Percentiles rank a stretch among this genome's conserved stretches.
These are phyloP conservation scores for Pseudochromis fuscus DNA, from an alignment of 2,797 vertebrate genomes.

Conservation along the genomic window DNA sequence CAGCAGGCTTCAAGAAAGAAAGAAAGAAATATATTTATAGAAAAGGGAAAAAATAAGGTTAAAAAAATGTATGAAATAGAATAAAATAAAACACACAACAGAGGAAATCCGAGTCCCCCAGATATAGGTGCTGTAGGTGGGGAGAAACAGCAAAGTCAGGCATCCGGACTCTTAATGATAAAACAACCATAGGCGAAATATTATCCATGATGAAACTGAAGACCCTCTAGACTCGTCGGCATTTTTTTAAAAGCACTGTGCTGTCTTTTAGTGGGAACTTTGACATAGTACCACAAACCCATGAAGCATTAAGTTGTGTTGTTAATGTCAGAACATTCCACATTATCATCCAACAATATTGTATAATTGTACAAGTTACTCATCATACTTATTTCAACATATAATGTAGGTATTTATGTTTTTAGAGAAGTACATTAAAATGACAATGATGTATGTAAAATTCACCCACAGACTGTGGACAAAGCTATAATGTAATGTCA, in stretches of 20 bases:
- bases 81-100: too few species aligned
- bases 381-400: neutral
- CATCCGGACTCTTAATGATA: constrained; percentile 6
- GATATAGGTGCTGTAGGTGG: neutral
- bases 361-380: too few species aligned
- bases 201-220: constrained; percentile 29
- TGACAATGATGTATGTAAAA: too few species aligned
- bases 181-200: constrained; percentile 30
- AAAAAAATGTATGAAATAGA: too few species aligned
- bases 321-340: neutral
- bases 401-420: too few species aligned
- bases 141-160: constrained; percentile 12
- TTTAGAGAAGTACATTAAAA: too few species aligned
- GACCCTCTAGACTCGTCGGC: constrained; percentile 1
- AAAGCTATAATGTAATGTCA: too few species aligned
- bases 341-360: neutral
- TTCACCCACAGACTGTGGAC: too few species aligned
- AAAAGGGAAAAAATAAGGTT: too few species aligned
- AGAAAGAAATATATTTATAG: too few species aligned
- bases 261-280: constrained; percentile 10
- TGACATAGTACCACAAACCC: constrained; percentile 8
- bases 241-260: neutral
- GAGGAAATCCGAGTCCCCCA: neutral
- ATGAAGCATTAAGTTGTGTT: neutral
- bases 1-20: neutral